A percentile compares a stretch with the other conserved stretches of the same genome.
Evolutionary conservation across 2,113 vertebrate species (phyloP).

Genomic region (Myocastor coypus): DNA sequence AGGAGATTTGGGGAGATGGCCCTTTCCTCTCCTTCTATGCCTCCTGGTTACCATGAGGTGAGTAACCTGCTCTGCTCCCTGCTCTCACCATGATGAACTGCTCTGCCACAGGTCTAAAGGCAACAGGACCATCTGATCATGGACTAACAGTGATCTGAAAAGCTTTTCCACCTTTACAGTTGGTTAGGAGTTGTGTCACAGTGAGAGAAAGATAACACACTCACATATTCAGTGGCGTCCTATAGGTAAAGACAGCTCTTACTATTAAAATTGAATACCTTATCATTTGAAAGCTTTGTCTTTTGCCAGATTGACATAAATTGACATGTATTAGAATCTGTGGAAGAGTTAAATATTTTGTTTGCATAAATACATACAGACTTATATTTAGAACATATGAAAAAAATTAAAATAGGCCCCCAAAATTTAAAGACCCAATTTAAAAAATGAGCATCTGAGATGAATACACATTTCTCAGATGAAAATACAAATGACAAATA

Average conservation of each 20-base stretch:
- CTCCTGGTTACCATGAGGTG: not conserved
- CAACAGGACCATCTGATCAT: not conserved
- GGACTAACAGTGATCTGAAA: not conserved
- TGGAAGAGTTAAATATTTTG: not conserved
- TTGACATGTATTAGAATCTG: not conserved
- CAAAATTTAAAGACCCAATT: too few species aligned
- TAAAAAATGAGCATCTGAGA: too few species aligned
- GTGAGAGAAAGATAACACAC: not conserved
- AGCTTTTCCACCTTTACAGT: not conserved
- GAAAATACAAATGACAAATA: too few species aligned
- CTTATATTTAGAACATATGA: too few species aligned
- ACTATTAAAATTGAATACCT: slow-evolving; percentile 5
- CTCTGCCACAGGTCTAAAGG: not conserved
- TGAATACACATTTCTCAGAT: too few species aligned
- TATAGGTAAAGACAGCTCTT: not conserved
- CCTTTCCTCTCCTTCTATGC: too few species aligned
- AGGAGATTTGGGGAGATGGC: not conserved
- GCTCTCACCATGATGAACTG: not conserved
- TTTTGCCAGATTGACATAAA: not conserved
- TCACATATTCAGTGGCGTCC: slow-evolving; percentile 10
- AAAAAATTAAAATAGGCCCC: too few species aligned
- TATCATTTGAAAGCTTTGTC: not conserved
- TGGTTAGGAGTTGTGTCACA: not conserved
- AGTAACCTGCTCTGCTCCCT: not conserved
- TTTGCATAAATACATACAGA: slow-evolving; percentile 20